Conservation (phyloP, 2,888 invertebrate genomes). For the Oscheius sp. region DNA sequence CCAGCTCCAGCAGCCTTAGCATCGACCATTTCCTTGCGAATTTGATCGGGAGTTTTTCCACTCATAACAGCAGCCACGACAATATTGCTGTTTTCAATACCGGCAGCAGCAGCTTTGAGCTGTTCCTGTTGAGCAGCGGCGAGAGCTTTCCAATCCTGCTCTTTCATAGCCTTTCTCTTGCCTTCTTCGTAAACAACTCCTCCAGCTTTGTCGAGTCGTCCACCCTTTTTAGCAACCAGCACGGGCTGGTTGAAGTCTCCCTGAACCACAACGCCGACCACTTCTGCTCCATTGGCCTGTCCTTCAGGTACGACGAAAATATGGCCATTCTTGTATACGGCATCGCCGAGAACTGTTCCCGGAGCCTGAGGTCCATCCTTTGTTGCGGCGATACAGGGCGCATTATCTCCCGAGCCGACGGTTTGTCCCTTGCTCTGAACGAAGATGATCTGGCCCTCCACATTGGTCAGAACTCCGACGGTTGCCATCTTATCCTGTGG, state of each 20-base stretch:
- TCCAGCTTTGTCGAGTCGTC: conserved; percentile 4
- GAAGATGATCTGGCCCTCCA: neutral
- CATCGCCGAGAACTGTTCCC: conserved; percentile 19
- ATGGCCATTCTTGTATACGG: neutral
- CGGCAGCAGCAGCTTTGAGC: conserved; percentile 5
- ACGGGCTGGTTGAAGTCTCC: conserved; percentile 25
- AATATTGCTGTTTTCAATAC: conserved; percentile 11
- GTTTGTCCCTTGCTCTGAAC: conserved; percentile 29
- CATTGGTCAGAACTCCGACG: conserved; percentile 15
- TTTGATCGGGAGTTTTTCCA: conserved; percentile 12
- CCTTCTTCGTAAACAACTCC: neutral
- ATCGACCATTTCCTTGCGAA: conserved; percentile 19
- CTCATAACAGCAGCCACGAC: neutral
- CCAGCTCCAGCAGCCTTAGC: neutral
- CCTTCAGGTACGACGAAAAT: conserved; percentile 9
- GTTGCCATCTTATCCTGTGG: conserved; percentile 26
- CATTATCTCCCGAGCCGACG: conserved; percentile 28
- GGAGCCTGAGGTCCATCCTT: conserved; percentile 14
- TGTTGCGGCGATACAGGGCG: conserved; percentile 11
- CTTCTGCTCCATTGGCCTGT: conserved; percentile 3
- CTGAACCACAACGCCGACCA: conserved; percentile 10
- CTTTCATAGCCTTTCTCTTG: neutral
- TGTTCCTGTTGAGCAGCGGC: neutral
- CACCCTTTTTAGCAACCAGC: conserved; percentile 23
- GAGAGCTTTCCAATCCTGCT: conserved; percentile 13